These are phyloP conservation scores for Pyxicephalus adspersus DNA, from an alignment of 2,113 vertebrate species.

Conservation along the genomic window DNA sequence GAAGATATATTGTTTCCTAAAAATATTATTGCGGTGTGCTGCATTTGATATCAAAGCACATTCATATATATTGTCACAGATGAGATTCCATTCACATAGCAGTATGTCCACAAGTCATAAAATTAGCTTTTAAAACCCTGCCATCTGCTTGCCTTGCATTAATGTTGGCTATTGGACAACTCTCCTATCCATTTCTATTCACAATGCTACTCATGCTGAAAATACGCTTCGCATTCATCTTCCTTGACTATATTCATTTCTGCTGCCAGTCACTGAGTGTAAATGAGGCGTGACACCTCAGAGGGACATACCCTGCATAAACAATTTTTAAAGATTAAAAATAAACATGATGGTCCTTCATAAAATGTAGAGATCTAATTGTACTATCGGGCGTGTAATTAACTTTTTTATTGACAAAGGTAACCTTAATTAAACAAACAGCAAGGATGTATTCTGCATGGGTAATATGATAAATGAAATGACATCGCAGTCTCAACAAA, in stretches of 20 bases:
- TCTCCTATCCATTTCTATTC: slow-evolving; percentile 25
- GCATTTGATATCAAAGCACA: slow-evolving; percentile 11
- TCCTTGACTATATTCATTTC: slow-evolving; percentile 1
- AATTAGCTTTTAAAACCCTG: slow-evolving; percentile 40
- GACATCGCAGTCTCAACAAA: slow-evolving; percentile 52
- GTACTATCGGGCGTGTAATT: slow-evolving; percentile 45
- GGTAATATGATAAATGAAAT: slow-evolving; percentile 51
- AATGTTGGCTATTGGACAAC: slow-evolving; percentile 26
- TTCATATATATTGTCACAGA: slow-evolving; percentile 24
- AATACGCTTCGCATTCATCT: slow-evolving; percentile 29
- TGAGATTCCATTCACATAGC: slow-evolving; percentile 9
- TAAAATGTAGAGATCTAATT: slow-evolving; percentile 44
- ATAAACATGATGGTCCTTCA: slow-evolving; percentile 37
- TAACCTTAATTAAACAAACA: slow-evolving; percentile 49
- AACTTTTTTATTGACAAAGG: slow-evolving; percentile 54
- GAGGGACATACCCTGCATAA: slow-evolving; percentile 37
- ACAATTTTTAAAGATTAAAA: slow-evolving; percentile 52
- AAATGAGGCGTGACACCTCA: slow-evolving; percentile 50
- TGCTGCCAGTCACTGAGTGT: slow-evolving; percentile 13
- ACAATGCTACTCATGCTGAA: slow-evolving; percentile 32
- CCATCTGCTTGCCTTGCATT: slow-evolving; percentile 47
- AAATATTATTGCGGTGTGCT: neutral
- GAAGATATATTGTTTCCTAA: neutral
- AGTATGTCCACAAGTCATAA: slow-evolving; percentile 45
- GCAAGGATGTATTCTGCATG: slow-evolving; percentile 48